These are phyloP conservation scores for Oreocharis arfaki DNA, from an alignment of 2,113 vertebrate genomes.

Conservation along the genomic window DNA sequence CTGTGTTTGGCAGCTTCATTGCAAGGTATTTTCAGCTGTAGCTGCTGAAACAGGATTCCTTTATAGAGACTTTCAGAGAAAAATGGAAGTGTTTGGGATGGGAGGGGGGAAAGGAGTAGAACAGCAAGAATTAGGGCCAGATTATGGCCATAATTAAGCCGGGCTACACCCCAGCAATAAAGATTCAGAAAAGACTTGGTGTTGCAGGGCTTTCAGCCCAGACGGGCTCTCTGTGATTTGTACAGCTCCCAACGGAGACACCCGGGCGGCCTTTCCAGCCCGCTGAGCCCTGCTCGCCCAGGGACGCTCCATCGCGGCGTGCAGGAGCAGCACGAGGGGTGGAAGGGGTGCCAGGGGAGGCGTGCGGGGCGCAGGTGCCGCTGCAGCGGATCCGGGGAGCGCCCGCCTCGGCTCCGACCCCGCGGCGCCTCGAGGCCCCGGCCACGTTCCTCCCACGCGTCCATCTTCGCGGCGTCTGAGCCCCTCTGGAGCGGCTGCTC, in stretches of 20 bases:
- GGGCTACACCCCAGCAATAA: background rate
- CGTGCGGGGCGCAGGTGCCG: background rate
- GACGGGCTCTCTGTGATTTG: background rate
- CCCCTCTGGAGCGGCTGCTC: background rate
- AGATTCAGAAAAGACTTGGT: background rate
- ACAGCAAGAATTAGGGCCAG: background rate
- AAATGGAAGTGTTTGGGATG: background rate
- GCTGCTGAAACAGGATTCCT: background rate
- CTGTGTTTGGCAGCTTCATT: background rate
- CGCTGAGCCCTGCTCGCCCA: accelerated
- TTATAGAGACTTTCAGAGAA: background rate
- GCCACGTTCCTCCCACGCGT: accelerated
- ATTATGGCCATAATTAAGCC: background rate
- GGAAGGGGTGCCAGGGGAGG: background rate
- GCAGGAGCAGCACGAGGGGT: background rate
- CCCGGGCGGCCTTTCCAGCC: accelerated
- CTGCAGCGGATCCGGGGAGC: background rate
- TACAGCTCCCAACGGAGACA: background rate
- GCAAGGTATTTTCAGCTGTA: background rate
- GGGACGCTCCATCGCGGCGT: accelerated
- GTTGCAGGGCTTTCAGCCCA: background rate
- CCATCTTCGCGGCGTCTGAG: background rate
- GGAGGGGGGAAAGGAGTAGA: background rate
- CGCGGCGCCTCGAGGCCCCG: accelerated
- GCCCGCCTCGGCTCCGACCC: background rate